A percentile compares a stretch with the other conserved stretches of the same genome.
Conservation (phyloP, 2,888 invertebrate genomes). For the Rutpela maculata region DNA sequence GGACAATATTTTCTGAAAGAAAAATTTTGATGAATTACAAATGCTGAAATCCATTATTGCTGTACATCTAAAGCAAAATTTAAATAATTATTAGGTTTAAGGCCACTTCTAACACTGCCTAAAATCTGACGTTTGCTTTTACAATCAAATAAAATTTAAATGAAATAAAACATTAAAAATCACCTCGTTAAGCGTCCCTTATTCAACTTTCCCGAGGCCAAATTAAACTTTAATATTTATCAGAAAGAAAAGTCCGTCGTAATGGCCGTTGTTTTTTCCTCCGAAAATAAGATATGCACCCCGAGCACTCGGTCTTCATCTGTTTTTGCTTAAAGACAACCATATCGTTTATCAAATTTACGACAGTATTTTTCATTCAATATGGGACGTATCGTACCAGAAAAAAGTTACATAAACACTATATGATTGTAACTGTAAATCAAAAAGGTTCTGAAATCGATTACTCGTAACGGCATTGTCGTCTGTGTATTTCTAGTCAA, state of each 20-base stretch:
- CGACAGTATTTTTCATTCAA: slow-evolving; percentile 16
- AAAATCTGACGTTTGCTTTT: slow-evolving; percentile 9
- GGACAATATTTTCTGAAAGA: no score
- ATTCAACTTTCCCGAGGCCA: slow-evolving; percentile 17
- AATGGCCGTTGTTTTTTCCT: slow-evolving; percentile 31
- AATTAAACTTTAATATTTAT: slow-evolving; percentile 38
- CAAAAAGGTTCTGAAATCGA: slow-evolving; percentile 5
- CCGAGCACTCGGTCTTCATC: slow-evolving; percentile 30
- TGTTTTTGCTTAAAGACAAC: slow-evolving; percentile 30
- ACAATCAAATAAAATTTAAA: slow-evolving; percentile 31
- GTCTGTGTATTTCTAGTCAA: slow-evolving; percentile 18
- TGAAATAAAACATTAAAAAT: slow-evolving; percentile 14
- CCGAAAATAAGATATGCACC: slow-evolving; percentile 34
- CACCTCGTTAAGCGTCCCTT: slow-evolving; percentile 22
- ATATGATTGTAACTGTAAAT: slow-evolving; percentile 20
- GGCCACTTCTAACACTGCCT: background rate
- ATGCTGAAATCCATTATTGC: background rate
- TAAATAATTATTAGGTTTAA: background rate
- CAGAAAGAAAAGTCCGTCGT: slow-evolving; percentile 11
- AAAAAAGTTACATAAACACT: slow-evolving; percentile 26
- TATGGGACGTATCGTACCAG: background rate
- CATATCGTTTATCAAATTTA: slow-evolving; percentile 34
- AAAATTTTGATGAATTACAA: no score
- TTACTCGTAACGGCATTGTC: slow-evolving; percentile 13
- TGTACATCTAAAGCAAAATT: background rate